Base-by-base conservation (phyloP, 2,888 invertebrate species). In the Horisme vitalbata region DNA sequence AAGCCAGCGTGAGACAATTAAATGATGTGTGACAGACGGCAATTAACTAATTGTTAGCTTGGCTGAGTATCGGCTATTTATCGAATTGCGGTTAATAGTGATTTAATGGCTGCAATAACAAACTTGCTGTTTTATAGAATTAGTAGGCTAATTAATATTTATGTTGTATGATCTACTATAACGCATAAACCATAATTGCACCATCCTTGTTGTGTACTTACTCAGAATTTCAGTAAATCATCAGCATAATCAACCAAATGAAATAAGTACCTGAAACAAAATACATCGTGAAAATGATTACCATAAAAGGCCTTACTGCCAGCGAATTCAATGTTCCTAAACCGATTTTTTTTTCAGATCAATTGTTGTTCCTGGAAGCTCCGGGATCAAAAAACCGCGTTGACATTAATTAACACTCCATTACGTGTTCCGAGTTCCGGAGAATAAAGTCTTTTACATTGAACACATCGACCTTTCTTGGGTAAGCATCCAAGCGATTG, bases 31-130 rank as follows among this genome's bases (percentile, higher is more conserved):
- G 56, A 38, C 45, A 41, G 38, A 41, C 51, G 24, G 37, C 24
- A 30, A 31, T 24, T 50, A 36, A 52, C 50, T 55, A 55, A 51
- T 37, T 48, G 48, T 52, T 55, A 38, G 54, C 33, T 46, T 39
- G 41, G 37, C 39, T 36, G 33, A 33, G 30, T 38, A 41, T 41
- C n/a, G 34, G 28, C 30, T 45, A 26, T 44, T 44, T 24, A 49
- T 49, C 27, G 30, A 44, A 49, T 43, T 36, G 44, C 44, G 31
- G 13, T 18, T 49, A 44, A 39, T 39, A 39, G 48, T 34, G 35
- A 38, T 41, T 41, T 28, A 33, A 37, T 27, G 24, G 15, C 24
- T 30, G 9, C 11, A 31, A 36, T 12, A 27, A 33, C 15, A 28
- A 5, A 12, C 21, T 8, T 4, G 14, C n/a, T 23, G 14, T 3